Evolutionary conservation across 1,140 invertebrate species (phyloP).

Genomic region (Ceratosolen solmsi): DNA sequence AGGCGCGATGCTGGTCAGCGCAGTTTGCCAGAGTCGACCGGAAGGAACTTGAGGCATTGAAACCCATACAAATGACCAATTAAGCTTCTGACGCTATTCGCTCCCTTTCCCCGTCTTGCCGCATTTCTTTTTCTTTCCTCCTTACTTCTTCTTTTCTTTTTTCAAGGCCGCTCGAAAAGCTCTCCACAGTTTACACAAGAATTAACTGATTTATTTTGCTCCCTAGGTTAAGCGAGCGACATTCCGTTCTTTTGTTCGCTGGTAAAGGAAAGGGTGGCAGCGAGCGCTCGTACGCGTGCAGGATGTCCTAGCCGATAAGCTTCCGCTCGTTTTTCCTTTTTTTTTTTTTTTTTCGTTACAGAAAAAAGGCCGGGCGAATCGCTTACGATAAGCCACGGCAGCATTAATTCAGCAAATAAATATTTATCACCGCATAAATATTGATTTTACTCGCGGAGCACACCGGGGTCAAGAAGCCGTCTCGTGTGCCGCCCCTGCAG

Average conservation of each 20-base stretch:
- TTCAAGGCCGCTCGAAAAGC: background rate
- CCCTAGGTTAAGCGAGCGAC: background rate
- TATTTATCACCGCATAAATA: constrained; percentile 38
- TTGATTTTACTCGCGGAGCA: background rate
- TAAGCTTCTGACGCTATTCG: background rate
- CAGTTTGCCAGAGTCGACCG: constrained; percentile 39
- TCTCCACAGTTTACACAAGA: constrained; percentile 35
- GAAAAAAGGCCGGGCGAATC: background rate
- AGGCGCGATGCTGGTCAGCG: background rate
- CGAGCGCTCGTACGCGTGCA: background rate
- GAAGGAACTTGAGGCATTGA: constrained; percentile 55
- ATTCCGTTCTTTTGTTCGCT: background rate
- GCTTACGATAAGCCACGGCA: constrained; percentile 23
- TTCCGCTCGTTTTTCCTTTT: background rate
- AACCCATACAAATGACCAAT: constrained; percentile 58
- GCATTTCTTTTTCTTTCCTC: constrained; percentile 15
- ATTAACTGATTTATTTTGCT: constrained; percentile 44
- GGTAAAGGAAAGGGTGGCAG: background rate
- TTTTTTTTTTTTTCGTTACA: too few species aligned
- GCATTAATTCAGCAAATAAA: constrained; percentile 33
- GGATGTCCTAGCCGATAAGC: background rate
- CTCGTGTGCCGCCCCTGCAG: background rate
- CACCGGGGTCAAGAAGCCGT: background rate
- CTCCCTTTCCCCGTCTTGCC: background rate
- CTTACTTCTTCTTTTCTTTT: background rate